Conservation (phyloP, 2,113 vertebrate species). For the Pungitius pungitius region DNA sequence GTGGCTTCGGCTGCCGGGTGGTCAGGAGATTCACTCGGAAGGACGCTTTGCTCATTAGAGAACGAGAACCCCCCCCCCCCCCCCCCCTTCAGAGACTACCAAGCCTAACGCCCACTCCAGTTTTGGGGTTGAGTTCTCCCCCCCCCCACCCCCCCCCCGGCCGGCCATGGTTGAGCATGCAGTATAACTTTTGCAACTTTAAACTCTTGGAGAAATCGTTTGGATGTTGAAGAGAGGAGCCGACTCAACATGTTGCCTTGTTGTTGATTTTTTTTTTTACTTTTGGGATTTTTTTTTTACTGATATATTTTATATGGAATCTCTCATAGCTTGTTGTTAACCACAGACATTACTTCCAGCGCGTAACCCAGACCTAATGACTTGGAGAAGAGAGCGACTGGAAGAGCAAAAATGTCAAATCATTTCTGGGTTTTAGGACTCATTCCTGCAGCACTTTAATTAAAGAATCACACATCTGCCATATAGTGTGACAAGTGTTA, state of each 20-base stretch:
- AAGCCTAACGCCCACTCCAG: slow-evolving; percentile 10
- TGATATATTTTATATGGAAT: not conserved
- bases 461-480: not conserved
- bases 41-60: slow-evolving; percentile 28
- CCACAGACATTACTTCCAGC: not conserved
- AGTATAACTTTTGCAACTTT: not conserved
- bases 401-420: not conserved
- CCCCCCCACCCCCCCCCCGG: too few relatives aligned
- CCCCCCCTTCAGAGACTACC: slow-evolving; percentile 3
- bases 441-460: not conserved
- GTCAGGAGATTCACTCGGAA: slow-evolving; percentile 70
- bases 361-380: not conserved
- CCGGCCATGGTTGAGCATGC: not conserved
- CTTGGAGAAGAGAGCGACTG: not conserved
- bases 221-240: not conserved
- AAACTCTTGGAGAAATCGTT: slow-evolving; percentile 3
- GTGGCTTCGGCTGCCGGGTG: slow-evolving; percentile 54
- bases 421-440: not conserved
- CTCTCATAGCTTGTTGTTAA: not conserved
- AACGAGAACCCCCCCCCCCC: slow-evolving; percentile 20
- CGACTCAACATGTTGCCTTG: not conserved
- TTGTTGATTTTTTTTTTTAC: not conserved
- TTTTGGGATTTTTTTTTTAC: not conserved
- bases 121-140: too few relatives aligned
- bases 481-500: not conserved